Conservation (phyloP, 2,113 vertebrate genomes). For the Corythornis vintsioides region DNA sequence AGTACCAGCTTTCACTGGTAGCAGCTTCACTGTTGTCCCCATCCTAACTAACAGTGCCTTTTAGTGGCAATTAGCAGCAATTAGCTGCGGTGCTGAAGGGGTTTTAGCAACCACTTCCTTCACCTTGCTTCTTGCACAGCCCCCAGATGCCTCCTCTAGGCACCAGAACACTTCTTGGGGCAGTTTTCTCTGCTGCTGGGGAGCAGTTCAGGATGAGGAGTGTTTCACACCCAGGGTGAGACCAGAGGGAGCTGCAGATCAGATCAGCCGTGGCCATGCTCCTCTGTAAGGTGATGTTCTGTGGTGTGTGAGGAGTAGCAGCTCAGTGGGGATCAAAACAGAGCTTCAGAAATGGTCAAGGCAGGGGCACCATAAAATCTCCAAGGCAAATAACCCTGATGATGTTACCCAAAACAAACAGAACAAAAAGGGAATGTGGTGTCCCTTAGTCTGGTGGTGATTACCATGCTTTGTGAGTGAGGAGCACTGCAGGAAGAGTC, state of each 20-base stretch:
- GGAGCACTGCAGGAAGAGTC: neutral
- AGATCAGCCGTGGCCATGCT: neutral
- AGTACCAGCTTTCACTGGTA: neutral
- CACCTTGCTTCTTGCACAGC: neutral
- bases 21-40: neutral
- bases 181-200: neutral
- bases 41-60: neutral
- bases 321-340: neutral
- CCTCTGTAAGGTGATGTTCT: rapidly evolving
- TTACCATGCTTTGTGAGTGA: neutral
- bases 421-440: neutral
- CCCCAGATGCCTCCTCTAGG: neutral
- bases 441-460: neutral
- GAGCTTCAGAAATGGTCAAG: neutral
- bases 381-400: neutral
- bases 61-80: neutral
- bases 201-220: rapidly evolving
- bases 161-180: neutral
- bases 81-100: neutral
- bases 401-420: neutral
- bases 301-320: neutral
- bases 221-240: neutral
- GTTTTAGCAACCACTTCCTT: neutral
- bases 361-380: neutral
- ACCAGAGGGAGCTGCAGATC: neutral